Evolutionary conservation across 2,888 invertebrate species (phyloP).

Genomic region (Kuschelorhynchus macadamiae): DNA sequence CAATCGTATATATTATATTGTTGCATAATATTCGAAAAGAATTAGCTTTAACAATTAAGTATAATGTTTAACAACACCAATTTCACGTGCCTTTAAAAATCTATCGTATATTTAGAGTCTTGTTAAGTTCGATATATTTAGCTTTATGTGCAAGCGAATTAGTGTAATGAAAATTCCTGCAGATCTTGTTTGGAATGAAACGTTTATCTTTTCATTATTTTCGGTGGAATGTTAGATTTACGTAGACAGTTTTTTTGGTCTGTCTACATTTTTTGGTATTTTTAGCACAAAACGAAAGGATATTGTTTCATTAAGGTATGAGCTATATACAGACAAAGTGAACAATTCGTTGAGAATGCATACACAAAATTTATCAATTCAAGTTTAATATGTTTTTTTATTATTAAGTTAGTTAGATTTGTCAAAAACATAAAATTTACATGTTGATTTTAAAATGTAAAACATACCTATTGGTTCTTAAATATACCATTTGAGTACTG

Average conservation of each 20-base stretch:
- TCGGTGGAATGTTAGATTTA: background rate
- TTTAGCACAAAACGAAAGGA: background rate
- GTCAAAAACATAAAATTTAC: no score
- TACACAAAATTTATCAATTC: no score
- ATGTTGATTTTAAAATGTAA: no score
- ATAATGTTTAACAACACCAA: background rate
- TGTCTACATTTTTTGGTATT: conserved; percentile 20
- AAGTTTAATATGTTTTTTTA: no score
- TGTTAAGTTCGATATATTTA: conserved; percentile 5
- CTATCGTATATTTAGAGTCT: conserved; percentile 12
- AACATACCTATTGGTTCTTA: no score
- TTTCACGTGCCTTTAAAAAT: conserved; percentile 20
- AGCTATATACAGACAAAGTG: no score
- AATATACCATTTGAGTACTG: no score
- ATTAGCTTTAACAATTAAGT: background rate
- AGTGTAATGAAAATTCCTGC: conserved; percentile 12
- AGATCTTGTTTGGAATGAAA: conserved; percentile 1
- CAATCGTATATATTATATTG: no score
- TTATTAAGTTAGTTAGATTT: no score
- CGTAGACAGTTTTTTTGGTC: conserved; percentile 5
- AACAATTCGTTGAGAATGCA: no score
- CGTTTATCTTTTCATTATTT: conserved; percentile 13
- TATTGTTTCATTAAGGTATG: no score
- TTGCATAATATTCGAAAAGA: no score
- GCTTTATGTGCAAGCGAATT: conserved; percentile 1